Conservation (phyloP, 2,113 vertebrate genomes). For the Riparia riparia region DNA sequence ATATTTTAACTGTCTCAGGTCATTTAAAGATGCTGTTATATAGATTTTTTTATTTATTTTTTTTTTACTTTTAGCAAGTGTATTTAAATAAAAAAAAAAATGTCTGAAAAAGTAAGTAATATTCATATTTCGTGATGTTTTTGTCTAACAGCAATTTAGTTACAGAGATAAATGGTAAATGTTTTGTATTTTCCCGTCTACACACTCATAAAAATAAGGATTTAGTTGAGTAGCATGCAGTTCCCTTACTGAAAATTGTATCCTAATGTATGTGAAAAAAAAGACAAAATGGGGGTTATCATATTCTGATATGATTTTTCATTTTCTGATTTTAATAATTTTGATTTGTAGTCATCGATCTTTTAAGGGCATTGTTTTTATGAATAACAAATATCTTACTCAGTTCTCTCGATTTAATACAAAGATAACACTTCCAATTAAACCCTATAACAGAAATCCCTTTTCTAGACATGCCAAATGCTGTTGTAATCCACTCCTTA, state of each 20-base stretch:
- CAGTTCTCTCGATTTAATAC: not conserved
- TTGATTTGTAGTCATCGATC: not conserved
- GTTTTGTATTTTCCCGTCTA: not conserved
- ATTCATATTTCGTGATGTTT: not conserved
- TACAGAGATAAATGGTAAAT: not conserved
- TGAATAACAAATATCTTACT: not conserved
- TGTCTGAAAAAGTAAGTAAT: not conserved
- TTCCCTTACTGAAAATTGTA: not conserved
- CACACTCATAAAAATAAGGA: not conserved
- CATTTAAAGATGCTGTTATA: not conserved
- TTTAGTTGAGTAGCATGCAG: not conserved
- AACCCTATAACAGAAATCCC: not conserved
- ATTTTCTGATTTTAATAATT: not conserved
- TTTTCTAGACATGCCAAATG: not conserved
- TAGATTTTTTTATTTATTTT: not conserved
- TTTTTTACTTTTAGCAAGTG: not conserved
- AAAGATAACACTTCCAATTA: not conserved
- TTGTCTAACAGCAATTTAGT: not conserved
- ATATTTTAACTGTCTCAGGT: not conserved
- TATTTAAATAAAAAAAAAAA: not conserved
- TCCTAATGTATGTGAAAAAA: not conserved
- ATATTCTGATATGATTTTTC: not conserved
- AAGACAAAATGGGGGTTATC: rapidly evolving
- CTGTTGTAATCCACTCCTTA: not conserved
- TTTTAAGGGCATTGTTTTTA: not conserved